Evolutionary conservation across 2,113 vertebrate species (phyloP), one percentile per base, ranked within the genome.

Genomic region (Peromyscus maniculatus): DNA sequence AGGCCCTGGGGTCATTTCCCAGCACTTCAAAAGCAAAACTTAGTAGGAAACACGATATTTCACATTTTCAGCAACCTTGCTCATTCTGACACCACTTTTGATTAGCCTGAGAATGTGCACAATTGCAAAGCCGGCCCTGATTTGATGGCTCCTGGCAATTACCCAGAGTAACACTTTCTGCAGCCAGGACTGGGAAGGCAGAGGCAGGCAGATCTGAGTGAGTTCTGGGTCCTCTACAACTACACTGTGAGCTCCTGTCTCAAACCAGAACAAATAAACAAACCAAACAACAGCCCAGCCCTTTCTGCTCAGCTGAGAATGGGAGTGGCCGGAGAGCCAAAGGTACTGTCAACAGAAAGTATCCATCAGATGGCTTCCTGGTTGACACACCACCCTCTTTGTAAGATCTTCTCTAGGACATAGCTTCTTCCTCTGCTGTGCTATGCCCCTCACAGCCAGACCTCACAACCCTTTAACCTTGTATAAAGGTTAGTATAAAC

Each of bases 341-440:
- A 71, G 33, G 24, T 24, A 26, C 43, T 5, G 9, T 78, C 21
- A 19, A 64, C 43, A 78, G 28, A 3, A 7, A 72, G n/a, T 1
- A 13, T 13, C 26, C 43, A 7, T 11, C 89, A 74, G 6, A 77
- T 26, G 21, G 31, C 66, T 49, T 82, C 46, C 43, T 39, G 33
- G 55, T 28, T 15, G 89, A 84, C 43, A 19, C 43, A 43, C 26
- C 66, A 49, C 2, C 19, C 11, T 69, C 69, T 78, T 87, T 21
- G 15, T 4, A 43, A 67, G 74, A 49, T 0, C 17, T 80, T 86
- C 71, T 87, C 19, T 74, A 71, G 39, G 39, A 69, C 24, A 46
- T 4, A n/a, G 21, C 49, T 43, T 19, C 17, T 49, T 15, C 13
- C 67, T 28, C 5, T 0, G 6, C 12, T 10, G 7, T 9, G 13